Conservation (phyloP, 2,888 invertebrate genomes). For the Dichetophora obliterata region DNA sequence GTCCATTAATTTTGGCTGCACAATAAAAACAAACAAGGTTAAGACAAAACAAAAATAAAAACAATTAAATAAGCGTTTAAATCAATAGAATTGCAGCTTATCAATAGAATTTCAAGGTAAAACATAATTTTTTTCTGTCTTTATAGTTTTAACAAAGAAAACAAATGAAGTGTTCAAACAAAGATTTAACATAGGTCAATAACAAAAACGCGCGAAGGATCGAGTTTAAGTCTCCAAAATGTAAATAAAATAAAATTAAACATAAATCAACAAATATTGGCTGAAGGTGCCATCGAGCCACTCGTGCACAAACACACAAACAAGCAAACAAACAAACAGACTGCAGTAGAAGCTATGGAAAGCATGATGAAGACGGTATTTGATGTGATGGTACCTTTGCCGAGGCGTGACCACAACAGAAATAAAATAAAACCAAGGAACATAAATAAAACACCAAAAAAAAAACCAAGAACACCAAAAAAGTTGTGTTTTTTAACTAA, state of each 20-base stretch:
- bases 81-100: too few relatives aligned
- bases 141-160: neutral
- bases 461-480: neutral
- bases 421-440: neutral
- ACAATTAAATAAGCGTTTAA: too few relatives aligned
- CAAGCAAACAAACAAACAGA: neutral
- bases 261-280: constrained; percentile 37
- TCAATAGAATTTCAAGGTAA: neutral
- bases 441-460: neutral
- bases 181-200: constrained; percentile 21
- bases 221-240: neutral
- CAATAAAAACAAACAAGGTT: too few relatives aligned
- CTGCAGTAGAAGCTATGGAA: neutral
- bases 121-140: neutral
- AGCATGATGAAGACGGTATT: neutral
- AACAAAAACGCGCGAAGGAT: neutral
- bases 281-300: neutral
- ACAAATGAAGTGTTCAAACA: constrained; percentile 18
- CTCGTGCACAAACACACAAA: neutral
- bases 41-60: too few relatives aligned
- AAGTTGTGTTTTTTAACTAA: neutral
- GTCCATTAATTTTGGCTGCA: too few relatives aligned
- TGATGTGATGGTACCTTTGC: neutral
- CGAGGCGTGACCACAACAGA: constrained; percentile 19
- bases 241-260: constrained; percentile 30